Conservation (phyloP, 1,140 invertebrate genomes). For the Drosophila albomicans region DNA sequence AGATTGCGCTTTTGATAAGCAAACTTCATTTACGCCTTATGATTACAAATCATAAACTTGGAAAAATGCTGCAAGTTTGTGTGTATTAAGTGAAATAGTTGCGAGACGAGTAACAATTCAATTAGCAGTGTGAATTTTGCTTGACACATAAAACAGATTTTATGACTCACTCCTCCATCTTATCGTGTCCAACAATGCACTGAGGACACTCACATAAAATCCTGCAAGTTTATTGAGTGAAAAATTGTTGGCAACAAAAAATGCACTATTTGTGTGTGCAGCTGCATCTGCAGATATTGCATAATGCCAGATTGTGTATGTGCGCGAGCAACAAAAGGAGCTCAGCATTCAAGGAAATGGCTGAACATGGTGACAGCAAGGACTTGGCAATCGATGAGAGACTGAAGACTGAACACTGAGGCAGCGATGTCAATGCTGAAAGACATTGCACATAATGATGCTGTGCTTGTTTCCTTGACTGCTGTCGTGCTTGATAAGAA, state of each 20-base stretch:
- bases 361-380: not conserved
- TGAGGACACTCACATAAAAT: slow-evolving; percentile 54
- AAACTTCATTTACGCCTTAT: slow-evolving; percentile 1
- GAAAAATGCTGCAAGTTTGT: slow-evolving; percentile 12
- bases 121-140: slow-evolving; percentile 62
- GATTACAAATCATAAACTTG: not conserved
- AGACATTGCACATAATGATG: slow-evolving; percentile 8
- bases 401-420: not conserved
- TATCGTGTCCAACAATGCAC: slow-evolving; percentile 24
- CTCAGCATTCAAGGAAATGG: slow-evolving; percentile 3
- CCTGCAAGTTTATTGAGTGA: slow-evolving; percentile 61
- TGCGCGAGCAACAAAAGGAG: slow-evolving; percentile 6
- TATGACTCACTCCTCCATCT: slow-evolving; percentile 54
- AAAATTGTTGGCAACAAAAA: slow-evolving; percentile 60
- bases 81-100: not conserved
- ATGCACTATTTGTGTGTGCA: slow-evolving; percentile 50
- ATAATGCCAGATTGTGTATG: slow-evolving; percentile 28
- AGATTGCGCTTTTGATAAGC: too few species aligned
- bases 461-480: not conserved
- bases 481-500: not conserved
- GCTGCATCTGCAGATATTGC: slow-evolving; percentile 39
- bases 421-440: not conserved
- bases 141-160: slow-evolving; percentile 61
- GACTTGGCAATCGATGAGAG: not conserved
- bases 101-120: slow-evolving; percentile 54